Percentiles rank a stretch among this genome's conserved stretches.
phyloP scores from a whole-genome alignment of 1,140 invertebrate species.

The Drosophila pandora region DNA sequence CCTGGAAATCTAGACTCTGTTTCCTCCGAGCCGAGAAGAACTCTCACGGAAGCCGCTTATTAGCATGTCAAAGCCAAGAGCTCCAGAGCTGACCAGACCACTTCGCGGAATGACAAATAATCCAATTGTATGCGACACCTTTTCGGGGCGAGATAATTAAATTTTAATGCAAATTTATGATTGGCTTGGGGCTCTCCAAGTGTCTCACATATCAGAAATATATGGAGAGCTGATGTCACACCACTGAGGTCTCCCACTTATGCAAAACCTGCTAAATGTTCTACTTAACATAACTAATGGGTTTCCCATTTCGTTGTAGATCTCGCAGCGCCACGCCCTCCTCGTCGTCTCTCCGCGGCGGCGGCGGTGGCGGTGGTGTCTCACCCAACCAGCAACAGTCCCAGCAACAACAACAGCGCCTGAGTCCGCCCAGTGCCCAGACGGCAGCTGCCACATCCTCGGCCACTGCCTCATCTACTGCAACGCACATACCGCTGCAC shows the following conservation, averaged over 20 bases:
- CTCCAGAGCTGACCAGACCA: slow-evolving; percentile 1
- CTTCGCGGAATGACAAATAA: slow-evolving; percentile 64
- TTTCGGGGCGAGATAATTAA: slow-evolving; percentile 54
- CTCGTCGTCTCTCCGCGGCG: slow-evolving; percentile 88
- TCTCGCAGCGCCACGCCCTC: slow-evolving; percentile 90
- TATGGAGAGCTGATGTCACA: slow-evolving; percentile 43
- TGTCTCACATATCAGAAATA: slow-evolving; percentile 13
- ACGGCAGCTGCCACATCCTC: slow-evolving; percentile 62
- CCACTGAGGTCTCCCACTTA: slow-evolving; percentile 10
- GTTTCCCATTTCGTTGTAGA: slow-evolving; percentile 66
- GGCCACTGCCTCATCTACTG: slow-evolving; percentile 42
- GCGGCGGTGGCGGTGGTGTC: slow-evolving; percentile 79
- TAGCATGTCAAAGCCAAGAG: slow-evolving; percentile 72
- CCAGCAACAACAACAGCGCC: slow-evolving; percentile 81
- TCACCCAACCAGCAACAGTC: slow-evolving; percentile 85
- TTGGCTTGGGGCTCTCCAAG: slow-evolving; percentile 4
- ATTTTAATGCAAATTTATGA: slow-evolving; percentile 75
- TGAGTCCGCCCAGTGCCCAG: slow-evolving; percentile 68
- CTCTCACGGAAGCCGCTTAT: slow-evolving; percentile 77
- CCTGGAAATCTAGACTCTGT: too few relatives aligned
- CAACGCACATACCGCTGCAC: slow-evolving; percentile 71
- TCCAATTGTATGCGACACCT: slow-evolving; percentile 69
- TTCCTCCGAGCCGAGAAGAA: background rate
- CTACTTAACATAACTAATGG: slow-evolving; percentile 49
- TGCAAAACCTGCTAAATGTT: slow-evolving; percentile 45